Base-by-base conservation (phyloP, 1,140 invertebrate genomes). In the Adoxophyes honmai region DNA sequence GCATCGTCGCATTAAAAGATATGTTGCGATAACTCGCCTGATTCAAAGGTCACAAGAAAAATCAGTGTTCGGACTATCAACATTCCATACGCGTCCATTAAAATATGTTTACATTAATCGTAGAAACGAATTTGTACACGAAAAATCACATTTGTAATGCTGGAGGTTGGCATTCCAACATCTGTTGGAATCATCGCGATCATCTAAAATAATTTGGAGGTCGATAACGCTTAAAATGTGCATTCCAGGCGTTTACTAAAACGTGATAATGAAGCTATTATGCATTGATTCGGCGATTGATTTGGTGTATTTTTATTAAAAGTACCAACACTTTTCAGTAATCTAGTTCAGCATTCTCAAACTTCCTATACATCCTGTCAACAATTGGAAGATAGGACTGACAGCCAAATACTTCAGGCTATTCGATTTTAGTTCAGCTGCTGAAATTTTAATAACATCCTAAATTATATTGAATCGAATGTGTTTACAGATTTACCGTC, bases 1-100 rank as follows among this genome's bases (percentile, higher is more conserved):
- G 62, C 62, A 58, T 62, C 42, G 57, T 57, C 60, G 57, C 60
- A 60, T 68, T 64, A 58, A 52, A 67, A 66, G 52, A 59, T 36
- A 39, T 51, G 65, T 18, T 28, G 21, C 42, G 42, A 48, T 48
- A 48, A 64, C 21, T 28, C 60, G 61, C 48, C 61, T 59, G 34
- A 36, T 57, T 58, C 36, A 55, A 68, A 76, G 73, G 73, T 76
- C 72, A 76, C 70, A 62, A 65, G 54, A 71, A 72, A 71, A 72
- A 72, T 69, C 62, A 63, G 56, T 63, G 59, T 70, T 64, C 37
- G 55, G 60, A 71, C 64, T 71, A 72, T 78, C 76, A 73, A 76
- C 66, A 76, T 79, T 79, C 73, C 61, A 70, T 62, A 68, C 57
- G 69, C 21, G 16, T 21, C n/a, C n/a, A 48, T 48, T 48, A 48